Conservation (phyloP, 2,797 vertebrate species). For the Rallus crepitans region DNA sequence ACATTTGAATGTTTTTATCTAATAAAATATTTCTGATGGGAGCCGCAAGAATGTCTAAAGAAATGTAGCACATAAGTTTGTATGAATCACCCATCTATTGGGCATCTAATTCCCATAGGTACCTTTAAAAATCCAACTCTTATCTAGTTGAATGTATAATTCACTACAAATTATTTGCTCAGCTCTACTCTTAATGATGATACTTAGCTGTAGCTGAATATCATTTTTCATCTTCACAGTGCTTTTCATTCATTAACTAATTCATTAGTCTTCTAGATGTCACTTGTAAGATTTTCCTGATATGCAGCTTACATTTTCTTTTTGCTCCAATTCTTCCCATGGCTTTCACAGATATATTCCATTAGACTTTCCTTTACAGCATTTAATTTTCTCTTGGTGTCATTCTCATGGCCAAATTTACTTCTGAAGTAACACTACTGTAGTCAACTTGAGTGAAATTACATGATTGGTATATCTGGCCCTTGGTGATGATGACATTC, state of each 20-base stretch:
- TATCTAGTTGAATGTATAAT: background rate
- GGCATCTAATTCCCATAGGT: background rate
- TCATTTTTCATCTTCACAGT: conserved; percentile 46
- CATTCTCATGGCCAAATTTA: background rate
- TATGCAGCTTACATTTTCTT: background rate
- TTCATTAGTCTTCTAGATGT: conserved; percentile 18
- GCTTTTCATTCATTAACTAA: background rate
- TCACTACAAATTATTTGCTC: conserved; percentile 35
- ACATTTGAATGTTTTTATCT: background rate
- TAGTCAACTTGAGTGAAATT: background rate
- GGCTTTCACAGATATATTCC: background rate
- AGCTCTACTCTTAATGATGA: background rate
- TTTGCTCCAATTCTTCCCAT: background rate
- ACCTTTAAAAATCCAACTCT: background rate
- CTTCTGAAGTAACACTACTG: background rate
- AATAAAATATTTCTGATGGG: background rate
- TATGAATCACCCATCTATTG: background rate
- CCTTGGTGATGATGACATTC: background rate
- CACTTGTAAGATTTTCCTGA: background rate
- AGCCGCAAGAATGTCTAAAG: background rate
- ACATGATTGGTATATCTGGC: background rate
- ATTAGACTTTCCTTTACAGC: background rate
- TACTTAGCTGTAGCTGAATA: conserved; percentile 3
- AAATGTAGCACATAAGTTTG: background rate
- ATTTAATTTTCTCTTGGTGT: background rate